Percentiles rank a stretch among this genome's conserved stretches.
phyloP scores from a whole-genome alignment of 2,113 vertebrate species.

The Festucalex cinctus region DNA sequence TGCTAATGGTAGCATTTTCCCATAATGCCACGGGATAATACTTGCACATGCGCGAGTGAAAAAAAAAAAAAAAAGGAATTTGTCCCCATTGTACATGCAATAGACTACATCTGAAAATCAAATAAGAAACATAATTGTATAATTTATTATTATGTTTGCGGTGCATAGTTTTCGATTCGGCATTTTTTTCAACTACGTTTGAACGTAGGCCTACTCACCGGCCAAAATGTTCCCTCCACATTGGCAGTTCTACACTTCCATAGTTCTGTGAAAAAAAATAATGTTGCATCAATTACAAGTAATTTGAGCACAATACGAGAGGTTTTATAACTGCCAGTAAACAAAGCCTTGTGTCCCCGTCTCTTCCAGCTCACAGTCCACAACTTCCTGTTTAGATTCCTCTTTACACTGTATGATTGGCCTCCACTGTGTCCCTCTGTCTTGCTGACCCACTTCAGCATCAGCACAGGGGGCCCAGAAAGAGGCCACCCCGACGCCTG shows the following conservation, averaged over 20 bases:
- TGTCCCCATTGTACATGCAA: no score
- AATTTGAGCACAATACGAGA: constrained; percentile 8
- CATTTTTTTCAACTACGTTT: not conserved
- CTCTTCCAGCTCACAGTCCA: constrained; percentile 33
- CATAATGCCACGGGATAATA: no score
- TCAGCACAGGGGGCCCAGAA: constrained; percentile 50
- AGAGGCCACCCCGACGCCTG: constrained; percentile 50
- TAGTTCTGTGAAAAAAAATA: not conserved
- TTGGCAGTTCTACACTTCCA: not conserved
- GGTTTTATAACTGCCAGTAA: constrained; percentile 18
- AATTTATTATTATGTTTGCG: no score
- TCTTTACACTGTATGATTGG: constrained; percentile 35
- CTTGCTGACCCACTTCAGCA: constrained; percentile 65
- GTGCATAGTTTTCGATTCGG: no score
- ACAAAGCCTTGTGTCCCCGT: constrained; percentile 11
- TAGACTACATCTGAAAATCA: no score
- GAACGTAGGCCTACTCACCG: not conserved
- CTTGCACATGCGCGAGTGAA: no score
- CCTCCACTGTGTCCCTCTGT: constrained; percentile 35
- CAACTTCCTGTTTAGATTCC: constrained; percentile 27
- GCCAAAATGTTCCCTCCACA: not conserved
- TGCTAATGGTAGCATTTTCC: no score
- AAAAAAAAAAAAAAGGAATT: no score
- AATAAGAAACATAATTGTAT: no score
- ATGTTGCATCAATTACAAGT: not conserved